Conservation (phyloP, 2,888 invertebrate species). For the Tromatobia lineatoria region DNA sequence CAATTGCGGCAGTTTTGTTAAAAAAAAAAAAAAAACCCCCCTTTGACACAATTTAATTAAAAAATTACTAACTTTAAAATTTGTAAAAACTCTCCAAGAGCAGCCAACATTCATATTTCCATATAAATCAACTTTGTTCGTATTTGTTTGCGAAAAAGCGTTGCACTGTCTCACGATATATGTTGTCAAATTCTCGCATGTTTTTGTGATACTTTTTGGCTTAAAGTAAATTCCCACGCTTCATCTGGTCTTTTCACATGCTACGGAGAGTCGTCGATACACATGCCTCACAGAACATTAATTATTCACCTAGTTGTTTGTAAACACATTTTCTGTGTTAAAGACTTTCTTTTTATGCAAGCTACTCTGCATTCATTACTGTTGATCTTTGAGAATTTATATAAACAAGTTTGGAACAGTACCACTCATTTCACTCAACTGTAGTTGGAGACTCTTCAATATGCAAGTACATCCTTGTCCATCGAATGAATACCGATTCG, state of each 20-base stretch:
- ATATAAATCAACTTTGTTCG: too few species aligned
- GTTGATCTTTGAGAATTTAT: slow-evolving; percentile 3
- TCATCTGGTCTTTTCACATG: neutral
- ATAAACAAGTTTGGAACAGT: neutral
- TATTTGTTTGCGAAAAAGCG: too few species aligned
- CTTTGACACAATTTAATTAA: neutral
- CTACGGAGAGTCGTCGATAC: neutral
- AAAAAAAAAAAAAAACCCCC: neutral
- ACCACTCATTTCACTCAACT: neutral
- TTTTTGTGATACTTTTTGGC: neutral
- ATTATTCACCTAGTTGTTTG: neutral
- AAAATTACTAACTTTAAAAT: neutral
- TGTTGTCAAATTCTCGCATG: neutral
- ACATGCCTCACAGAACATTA: neutral
- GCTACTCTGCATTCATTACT: neutral
- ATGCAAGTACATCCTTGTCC: neutral
- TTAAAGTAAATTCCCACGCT: neutral
- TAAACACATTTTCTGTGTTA: slow-evolving; percentile 1
- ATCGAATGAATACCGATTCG: neutral
- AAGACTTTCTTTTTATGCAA: neutral
- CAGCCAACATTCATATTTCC: neutral
- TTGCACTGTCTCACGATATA: neutral
- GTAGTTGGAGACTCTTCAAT: neutral
- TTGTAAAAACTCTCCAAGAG: neutral
- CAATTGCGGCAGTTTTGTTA: neutral